These are phyloP conservation scores for Meteorus sp. DNA, from an alignment of 1,140 invertebrate species.

Conservation along the genomic window DNA sequence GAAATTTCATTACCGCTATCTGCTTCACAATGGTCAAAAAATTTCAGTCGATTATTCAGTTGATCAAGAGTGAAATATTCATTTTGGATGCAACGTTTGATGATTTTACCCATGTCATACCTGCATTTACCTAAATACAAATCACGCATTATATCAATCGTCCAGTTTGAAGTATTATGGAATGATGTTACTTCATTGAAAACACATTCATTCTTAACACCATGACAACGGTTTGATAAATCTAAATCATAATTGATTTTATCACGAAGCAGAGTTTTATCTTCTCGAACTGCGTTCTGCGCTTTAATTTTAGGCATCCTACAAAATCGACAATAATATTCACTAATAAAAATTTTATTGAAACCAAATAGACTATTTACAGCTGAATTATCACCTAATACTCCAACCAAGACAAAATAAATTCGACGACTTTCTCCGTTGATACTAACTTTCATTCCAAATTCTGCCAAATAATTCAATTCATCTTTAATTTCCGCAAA, in stretches of 20 bases:
- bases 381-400: slow-evolving; percentile 37
- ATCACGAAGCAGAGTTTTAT: slow-evolving; percentile 19
- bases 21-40: slow-evolving; percentile 1
- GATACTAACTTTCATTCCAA: background rate
- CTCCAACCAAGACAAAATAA: slow-evolving; percentile 32
- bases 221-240: slow-evolving; percentile 11
- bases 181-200: slow-evolving; percentile 33
- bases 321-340: slow-evolving; percentile 35
- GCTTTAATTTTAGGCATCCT: slow-evolving; percentile 26
- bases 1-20: slow-evolving; percentile 17
- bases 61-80: background rate
- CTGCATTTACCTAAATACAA: slow-evolving; percentile 28
- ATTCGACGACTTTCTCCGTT: background rate
- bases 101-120: slow-evolving; percentile 30
- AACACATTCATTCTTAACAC: slow-evolving; percentile 29
- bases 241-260: slow-evolving; percentile 29
- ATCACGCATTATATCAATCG: slow-evolving; percentile 33
- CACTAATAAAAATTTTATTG: slow-evolving; percentile 29
- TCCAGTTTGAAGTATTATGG: slow-evolving; percentile 24
- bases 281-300: slow-evolving; percentile 18
- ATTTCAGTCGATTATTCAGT: background rate
- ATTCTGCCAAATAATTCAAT: background rate
- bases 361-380: slow-evolving; percentile 33
- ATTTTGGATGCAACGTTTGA: slow-evolving; percentile 19
- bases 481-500: background rate